phyloP scores from a whole-genome alignment of 1,140 invertebrate genomes.

The Acromyrmex charruanus region DNA sequence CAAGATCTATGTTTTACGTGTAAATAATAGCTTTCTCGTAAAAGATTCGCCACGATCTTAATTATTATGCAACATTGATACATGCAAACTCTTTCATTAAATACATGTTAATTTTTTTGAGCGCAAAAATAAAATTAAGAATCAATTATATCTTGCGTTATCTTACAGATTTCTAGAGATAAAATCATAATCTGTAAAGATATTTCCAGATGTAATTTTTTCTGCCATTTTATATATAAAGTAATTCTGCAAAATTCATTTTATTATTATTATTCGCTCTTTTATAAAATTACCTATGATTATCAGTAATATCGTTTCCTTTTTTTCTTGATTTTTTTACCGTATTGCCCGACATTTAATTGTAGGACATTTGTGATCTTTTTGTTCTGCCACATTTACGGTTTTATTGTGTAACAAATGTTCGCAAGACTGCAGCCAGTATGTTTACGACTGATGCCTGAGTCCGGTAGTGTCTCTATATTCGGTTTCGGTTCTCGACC shows the following conservation, averaged over 20 bases:
- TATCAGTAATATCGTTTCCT: neutral
- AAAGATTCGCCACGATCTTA: constrained; percentile 49
- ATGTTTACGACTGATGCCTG: constrained; percentile 54
- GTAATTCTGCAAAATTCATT: neutral
- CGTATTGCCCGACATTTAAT: neutral
- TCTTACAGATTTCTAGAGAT: neutral
- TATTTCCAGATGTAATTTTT: neutral
- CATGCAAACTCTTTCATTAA: neutral
- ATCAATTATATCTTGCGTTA: neutral
- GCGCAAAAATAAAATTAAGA: neutral
- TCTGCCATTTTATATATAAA: neutral
- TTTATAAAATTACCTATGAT: neutral
- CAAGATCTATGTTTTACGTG: constrained; percentile 73
- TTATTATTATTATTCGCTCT: neutral
- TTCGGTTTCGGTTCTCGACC: constrained; percentile 64
- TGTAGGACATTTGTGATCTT: neutral
- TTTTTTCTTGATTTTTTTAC: neutral
- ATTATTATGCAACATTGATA: constrained; percentile 38
- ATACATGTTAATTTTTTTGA: neutral
- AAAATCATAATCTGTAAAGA: neutral
- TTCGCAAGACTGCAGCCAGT: constrained; percentile 43
- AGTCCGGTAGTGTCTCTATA: constrained; percentile 54
- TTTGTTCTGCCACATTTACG: constrained; percentile 3
- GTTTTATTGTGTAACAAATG: constrained; percentile 41
- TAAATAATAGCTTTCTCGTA: constrained; percentile 59